Conservation (phyloP, 1,140 invertebrate genomes). For the Laupala kohalensis region DNA sequence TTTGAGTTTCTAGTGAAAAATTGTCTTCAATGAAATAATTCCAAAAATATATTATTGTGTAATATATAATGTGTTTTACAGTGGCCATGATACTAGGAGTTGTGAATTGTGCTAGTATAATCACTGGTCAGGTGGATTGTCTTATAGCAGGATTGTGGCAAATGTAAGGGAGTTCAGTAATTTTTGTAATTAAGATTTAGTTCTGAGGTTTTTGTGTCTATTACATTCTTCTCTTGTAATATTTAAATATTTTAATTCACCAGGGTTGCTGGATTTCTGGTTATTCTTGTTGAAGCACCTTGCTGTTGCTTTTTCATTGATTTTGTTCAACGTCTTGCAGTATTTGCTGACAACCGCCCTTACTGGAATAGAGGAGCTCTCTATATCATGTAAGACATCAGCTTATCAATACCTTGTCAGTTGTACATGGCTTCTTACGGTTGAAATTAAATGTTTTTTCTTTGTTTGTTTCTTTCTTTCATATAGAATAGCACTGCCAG, state of each 20-base stretch:
- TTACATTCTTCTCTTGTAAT: too few relatives aligned
- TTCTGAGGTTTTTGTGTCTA: too few relatives aligned
- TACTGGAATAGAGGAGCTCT: slow-evolving; percentile 81
- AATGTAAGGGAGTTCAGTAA: slow-evolving; percentile 55
- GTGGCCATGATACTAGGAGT: slow-evolving; percentile 80
- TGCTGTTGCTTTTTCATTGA: slow-evolving; percentile 91
- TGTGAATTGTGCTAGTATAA: slow-evolving; percentile 59
- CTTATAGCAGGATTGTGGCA: slow-evolving; percentile 75
- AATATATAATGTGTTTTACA: too few relatives aligned
- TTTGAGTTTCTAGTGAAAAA: too few relatives aligned
- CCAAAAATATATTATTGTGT: too few relatives aligned
- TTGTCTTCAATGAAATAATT: too few relatives aligned
- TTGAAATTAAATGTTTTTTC: neutral
- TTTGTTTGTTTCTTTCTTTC: slow-evolving; percentile 2
- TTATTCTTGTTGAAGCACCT: slow-evolving; percentile 79
- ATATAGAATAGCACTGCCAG: slow-evolving; percentile 56
- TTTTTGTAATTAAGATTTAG: neutral
- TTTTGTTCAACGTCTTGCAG: slow-evolving; percentile 71
- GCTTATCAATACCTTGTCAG: too few relatives aligned
- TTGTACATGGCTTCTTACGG: too few relatives aligned
- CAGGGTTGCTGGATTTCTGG: slow-evolving; percentile 66
- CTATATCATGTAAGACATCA: slow-evolving; percentile 75
- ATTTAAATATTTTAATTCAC: slow-evolving; percentile 16
- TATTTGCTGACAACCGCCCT: slow-evolving; percentile 66
- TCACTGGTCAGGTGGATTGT: slow-evolving; percentile 45